These are phyloP conservation scores for Chaetodon auriga DNA, from an alignment of 2,113 vertebrate species.

Conservation along the genomic window DNA sequence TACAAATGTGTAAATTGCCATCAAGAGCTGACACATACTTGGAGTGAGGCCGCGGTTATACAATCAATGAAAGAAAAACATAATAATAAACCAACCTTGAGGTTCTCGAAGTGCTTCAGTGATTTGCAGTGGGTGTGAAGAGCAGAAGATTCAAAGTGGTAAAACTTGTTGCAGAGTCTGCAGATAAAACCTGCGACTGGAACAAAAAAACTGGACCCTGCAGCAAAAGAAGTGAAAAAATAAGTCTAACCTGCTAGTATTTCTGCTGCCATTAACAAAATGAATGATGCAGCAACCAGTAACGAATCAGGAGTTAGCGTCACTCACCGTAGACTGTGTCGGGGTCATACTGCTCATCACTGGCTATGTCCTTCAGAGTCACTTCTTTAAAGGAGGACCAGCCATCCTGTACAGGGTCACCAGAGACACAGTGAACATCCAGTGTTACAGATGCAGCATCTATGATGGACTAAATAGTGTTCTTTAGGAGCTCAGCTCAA, in stretches of 20 bases:
- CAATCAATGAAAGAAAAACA: not conserved
- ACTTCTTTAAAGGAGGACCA: conserved; percentile 74
- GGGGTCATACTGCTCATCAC: conserved; percentile 82
- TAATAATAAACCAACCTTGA: conserved; percentile 88
- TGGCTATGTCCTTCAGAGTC: conserved; percentile 74
- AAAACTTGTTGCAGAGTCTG: conserved; percentile 95
- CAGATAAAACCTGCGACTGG: conserved; percentile 95
- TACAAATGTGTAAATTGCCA: not conserved
- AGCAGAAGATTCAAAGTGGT: conserved; percentile 90
- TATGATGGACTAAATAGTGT: not conserved
- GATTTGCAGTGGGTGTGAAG: conserved; percentile 95
- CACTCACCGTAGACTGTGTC: conserved; percentile 90
- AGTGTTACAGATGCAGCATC: not conserved
- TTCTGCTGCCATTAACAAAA: no score
- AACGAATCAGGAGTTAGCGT: not conserved
- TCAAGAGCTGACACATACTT: not conserved
- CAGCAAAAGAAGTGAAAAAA: conserved; percentile 13
- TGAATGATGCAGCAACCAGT: not conserved
- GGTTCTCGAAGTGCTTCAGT: conserved; percentile 93
- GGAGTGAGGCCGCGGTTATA: not conserved
- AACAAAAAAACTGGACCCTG: conserved; percentile 94
- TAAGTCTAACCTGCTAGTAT: no score
- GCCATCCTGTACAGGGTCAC: conserved; percentile 65
- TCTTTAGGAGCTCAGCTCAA: not conserved
- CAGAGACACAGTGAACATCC: conserved; percentile 9